These are phyloP conservation scores for Pinna nobilis DNA, from an alignment of 1,140 invertebrate genomes.

Conservation along the genomic window DNA sequence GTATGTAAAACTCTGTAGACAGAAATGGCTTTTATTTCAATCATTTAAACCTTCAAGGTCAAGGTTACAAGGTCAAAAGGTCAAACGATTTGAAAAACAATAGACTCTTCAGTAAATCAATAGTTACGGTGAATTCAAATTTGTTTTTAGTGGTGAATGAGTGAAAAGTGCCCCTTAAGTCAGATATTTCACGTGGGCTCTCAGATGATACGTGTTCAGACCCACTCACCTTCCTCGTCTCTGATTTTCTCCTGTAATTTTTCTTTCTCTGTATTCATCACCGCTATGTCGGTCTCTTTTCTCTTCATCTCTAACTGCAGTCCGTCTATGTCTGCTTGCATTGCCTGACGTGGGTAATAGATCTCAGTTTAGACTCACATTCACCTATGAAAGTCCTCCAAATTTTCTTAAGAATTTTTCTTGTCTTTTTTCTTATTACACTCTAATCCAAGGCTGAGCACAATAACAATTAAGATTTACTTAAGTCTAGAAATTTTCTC, in stretches of 20 bases:
- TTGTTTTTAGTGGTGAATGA: neutral
- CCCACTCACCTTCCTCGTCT: slow-evolving; percentile 58
- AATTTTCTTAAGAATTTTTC: no score
- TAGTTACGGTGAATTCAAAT: no score
- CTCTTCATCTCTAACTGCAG: slow-evolving; percentile 61
- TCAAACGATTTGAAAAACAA: no score
- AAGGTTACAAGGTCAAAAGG: no score
- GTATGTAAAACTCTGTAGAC: no score
- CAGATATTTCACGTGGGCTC: neutral
- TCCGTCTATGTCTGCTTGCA: slow-evolving; percentile 68
- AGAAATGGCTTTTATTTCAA: no score
- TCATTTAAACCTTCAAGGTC: no score
- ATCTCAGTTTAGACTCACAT: neutral
- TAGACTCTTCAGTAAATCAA: no score
- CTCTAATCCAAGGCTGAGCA: no score
- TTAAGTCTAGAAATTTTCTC: no score
- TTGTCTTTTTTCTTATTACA: no score
- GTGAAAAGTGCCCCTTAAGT: neutral
- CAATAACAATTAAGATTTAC: no score
- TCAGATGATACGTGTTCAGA: neutral
- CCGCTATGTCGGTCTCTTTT: slow-evolving; percentile 58
- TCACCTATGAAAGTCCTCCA: neutral
- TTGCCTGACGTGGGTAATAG: slow-evolving; percentile 55
- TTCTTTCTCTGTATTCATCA: slow-evolving; percentile 61
- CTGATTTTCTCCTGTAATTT: slow-evolving; percentile 50